Evolutionary conservation across 92 coral and sea anemone species (phyloP).

Genomic region (Parazoanthus darwini): DNA sequence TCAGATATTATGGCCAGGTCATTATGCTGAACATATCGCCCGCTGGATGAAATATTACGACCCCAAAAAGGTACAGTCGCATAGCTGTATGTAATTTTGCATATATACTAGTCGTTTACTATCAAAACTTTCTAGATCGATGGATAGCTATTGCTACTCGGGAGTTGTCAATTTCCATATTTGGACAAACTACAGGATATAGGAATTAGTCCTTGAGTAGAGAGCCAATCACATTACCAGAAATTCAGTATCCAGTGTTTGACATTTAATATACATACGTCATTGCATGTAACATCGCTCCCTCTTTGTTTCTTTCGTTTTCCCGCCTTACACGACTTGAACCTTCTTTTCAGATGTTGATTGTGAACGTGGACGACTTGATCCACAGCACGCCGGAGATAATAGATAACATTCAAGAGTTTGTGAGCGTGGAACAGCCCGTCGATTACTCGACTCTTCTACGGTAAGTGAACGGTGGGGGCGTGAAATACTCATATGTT

Average conservation of each 20-base stretch:
- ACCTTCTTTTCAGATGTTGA: slow-evolving; percentile 56
- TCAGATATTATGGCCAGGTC: slow-evolving; percentile 83
- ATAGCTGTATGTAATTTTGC: background rate
- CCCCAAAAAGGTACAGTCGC: slow-evolving; percentile 75
- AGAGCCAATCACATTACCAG: too few species aligned
- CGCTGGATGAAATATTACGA: slow-evolving; percentile 93
- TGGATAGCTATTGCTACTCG: too few species aligned
- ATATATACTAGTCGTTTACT: background rate
- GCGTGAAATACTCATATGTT: too few species aligned
- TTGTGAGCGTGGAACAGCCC: slow-evolving; percentile 81
- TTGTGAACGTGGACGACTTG: slow-evolving; percentile 83
- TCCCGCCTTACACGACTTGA: background rate
- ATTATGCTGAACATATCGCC: slow-evolving; percentile 90
- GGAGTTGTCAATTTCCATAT: too few species aligned
- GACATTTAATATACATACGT: too few species aligned
- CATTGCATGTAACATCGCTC: too few species aligned
- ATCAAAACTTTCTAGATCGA: too few species aligned
- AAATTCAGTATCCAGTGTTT: too few species aligned
- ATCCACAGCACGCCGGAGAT: slow-evolving; percentile 76
- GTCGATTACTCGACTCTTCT: slow-evolving; percentile 67
- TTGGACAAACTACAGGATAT: too few species aligned
- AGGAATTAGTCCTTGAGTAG: too few species aligned
- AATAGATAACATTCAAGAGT: slow-evolving; percentile 84
- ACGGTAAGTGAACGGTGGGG: background rate
- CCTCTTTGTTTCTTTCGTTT: too few species aligned